Conservation (phyloP, 2,113 vertebrate species). For the Rattus rattus region DNA sequence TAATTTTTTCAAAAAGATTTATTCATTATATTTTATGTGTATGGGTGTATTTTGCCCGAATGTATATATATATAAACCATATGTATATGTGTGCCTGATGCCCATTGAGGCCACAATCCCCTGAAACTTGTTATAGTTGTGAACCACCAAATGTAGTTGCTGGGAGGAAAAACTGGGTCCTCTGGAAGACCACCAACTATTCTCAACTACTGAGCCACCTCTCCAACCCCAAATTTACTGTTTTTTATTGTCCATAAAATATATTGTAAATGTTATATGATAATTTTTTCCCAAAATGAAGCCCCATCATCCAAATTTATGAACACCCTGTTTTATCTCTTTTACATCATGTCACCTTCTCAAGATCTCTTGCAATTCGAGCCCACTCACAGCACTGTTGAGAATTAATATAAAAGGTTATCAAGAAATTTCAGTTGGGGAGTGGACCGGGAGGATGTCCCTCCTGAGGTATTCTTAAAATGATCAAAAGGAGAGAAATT, state of each 20-base stretch:
- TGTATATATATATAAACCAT: neutral
- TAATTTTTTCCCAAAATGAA: slow-evolving; percentile 22
- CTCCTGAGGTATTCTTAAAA: neutral
- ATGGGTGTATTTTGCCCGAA: neutral
- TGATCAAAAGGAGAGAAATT: neutral
- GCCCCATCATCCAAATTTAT: neutral
- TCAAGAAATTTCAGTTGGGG: neutral
- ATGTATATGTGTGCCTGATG: neutral
- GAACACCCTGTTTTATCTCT: neutral
- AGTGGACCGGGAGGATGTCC: neutral
- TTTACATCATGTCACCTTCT: neutral
- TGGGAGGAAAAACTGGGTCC: neutral
- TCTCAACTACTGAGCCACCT: neutral
- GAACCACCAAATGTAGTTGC: neutral
- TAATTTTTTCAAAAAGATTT: neutral
- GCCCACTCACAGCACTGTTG: neutral
- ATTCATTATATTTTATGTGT: neutral
- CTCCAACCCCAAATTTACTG: neutral
- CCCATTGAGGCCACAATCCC: neutral
- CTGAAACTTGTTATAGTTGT: neutral
- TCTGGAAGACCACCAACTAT: neutral
- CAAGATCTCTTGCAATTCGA: slow-evolving; percentile 10
- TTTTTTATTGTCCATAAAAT: neutral
- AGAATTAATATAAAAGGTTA: neutral
- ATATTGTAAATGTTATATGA: neutral